A percentile compares a stretch with the other conserved stretches of the same genome.
These are phyloP conservation scores for Drosophila busckii DNA, from an alignment of 1,140 invertebrate species.

Conservation along the genomic window DNA sequence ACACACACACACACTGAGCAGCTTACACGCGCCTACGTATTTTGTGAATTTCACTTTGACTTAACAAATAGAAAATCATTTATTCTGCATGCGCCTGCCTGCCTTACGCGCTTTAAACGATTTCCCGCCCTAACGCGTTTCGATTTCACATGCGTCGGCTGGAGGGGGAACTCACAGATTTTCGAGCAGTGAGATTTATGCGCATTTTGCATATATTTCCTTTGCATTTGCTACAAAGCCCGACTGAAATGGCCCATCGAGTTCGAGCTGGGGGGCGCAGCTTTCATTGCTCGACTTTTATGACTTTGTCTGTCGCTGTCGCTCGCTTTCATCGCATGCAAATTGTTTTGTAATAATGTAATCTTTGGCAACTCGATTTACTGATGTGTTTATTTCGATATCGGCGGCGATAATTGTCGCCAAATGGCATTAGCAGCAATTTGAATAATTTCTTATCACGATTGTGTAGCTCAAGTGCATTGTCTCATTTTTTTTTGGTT, in stretches of 20 bases:
- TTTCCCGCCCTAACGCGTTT: conserved; percentile 47
- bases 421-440: too few species aligned
- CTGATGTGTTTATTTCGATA: conserved; percentile 68
- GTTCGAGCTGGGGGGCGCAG: background rate
- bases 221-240: conserved; percentile 43
- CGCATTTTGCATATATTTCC: conserved; percentile 72
- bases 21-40: conserved; percentile 24
- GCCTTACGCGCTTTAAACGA: conserved; percentile 14
- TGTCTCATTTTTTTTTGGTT: too few species aligned
- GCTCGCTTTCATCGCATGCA: conserved; percentile 72
- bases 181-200: conserved; percentile 67
- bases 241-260: conserved; percentile 51
- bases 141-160: conserved; percentile 38
- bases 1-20: conserved; percentile 1
- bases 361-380: conserved; percentile 68
- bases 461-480: too few species aligned
- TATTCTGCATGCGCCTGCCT: conserved; percentile 61
- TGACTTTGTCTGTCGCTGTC: conserved; percentile 61
- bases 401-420: conserved; percentile 40
- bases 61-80: conserved; percentile 76
- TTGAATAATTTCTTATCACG: too few species aligned
- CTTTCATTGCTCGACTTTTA: conserved; percentile 73
- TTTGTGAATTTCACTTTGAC: conserved; percentile 65
- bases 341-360: conserved; percentile 76
- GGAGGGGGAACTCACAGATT: conserved; percentile 43